Evolutionary conservation across 1,140 invertebrate genomes (phyloP).

Genomic region (Lerema accius): DNA sequence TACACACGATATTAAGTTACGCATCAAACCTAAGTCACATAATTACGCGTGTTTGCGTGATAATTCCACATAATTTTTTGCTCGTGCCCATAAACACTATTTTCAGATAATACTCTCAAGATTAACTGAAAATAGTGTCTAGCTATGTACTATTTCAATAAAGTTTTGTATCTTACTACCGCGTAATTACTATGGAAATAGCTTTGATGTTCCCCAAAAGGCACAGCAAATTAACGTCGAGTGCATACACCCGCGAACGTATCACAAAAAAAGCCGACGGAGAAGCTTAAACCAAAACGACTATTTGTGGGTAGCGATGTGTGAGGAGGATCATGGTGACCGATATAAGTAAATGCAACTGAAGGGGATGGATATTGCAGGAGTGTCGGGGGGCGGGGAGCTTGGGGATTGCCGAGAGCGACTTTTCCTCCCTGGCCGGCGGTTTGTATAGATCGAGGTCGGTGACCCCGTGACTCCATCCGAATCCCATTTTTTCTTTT

Average conservation of each 20-base stretch:
- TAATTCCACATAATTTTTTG: background rate
- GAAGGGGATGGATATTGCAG: slow-evolving; percentile 84
- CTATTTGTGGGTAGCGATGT: slow-evolving; percentile 84
- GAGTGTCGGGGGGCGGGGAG: slow-evolving; percentile 63
- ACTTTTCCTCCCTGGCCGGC: slow-evolving; percentile 70
- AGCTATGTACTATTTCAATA: background rate
- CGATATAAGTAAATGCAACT: slow-evolving; percentile 85
- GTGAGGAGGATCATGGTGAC: slow-evolving; percentile 85
- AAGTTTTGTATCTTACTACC: background rate
- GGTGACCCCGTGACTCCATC: slow-evolving; percentile 49
- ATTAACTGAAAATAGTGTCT: background rate
- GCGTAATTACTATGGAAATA: slow-evolving; percentile 2
- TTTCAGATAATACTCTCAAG: background rate
- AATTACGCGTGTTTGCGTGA: background rate
- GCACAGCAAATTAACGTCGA: slow-evolving; percentile 56
- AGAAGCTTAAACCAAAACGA: slow-evolving; percentile 80
- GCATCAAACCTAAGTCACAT: slow-evolving; percentile 5
- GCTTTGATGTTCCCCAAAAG: slow-evolving; percentile 41
- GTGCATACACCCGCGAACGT: slow-evolving; percentile 51
- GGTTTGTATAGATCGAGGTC: slow-evolving; percentile 61
- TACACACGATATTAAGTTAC: slow-evolving; percentile 24
- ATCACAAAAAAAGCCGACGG: slow-evolving; percentile 53
- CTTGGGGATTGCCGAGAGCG: slow-evolving; percentile 78
- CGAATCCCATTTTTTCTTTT: slow-evolving; percentile 59
- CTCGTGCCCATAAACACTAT: background rate